Percentiles rank a stretch among this genome's conserved stretches.
phyloP scores from a whole-genome alignment of 2,113 vertebrate genomes.

The Vulpes ferrilata region DNA sequence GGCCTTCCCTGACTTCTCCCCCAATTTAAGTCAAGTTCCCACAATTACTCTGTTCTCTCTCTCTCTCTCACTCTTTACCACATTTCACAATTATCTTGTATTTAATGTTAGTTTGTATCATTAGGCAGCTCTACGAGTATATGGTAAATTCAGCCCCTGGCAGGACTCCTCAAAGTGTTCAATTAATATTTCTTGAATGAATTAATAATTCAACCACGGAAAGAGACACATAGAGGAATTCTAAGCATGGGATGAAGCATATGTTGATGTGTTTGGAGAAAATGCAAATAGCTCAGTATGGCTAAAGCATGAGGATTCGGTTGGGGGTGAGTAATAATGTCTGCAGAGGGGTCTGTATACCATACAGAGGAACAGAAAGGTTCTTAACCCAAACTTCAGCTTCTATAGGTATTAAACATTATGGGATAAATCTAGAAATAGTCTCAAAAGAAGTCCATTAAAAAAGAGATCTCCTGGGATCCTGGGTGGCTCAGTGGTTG shows the following conservation, averaged over 20 bases:
- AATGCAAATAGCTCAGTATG: neutral
- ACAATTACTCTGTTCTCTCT: neutral
- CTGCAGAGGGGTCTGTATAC: neutral
- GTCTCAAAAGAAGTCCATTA: neutral
- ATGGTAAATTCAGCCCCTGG: neutral
- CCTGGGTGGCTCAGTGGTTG: too few relatives aligned
- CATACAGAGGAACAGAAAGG: neutral
- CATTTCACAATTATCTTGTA: neutral
- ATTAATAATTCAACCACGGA: neutral
- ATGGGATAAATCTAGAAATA: neutral
- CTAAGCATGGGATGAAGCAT: neutral
- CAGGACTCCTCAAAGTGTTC: neutral
- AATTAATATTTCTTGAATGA: constrained; percentile 23
- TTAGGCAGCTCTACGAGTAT: neutral
- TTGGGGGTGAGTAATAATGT: neutral
- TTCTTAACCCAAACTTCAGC: neutral
- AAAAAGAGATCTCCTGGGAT: neutral
- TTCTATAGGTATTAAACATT: neutral
- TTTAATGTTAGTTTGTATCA: neutral
- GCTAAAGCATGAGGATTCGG: neutral
- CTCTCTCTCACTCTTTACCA: neutral
- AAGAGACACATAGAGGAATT: neutral
- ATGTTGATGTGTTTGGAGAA: constrained; percentile 2
- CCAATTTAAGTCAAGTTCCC: neutral
- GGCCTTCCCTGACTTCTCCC: neutral